Evolutionary conservation across 2,888 invertebrate species (phyloP), one percentile per base, ranked within the genome.

Genomic region (Dichetophora obliterata): DNA sequence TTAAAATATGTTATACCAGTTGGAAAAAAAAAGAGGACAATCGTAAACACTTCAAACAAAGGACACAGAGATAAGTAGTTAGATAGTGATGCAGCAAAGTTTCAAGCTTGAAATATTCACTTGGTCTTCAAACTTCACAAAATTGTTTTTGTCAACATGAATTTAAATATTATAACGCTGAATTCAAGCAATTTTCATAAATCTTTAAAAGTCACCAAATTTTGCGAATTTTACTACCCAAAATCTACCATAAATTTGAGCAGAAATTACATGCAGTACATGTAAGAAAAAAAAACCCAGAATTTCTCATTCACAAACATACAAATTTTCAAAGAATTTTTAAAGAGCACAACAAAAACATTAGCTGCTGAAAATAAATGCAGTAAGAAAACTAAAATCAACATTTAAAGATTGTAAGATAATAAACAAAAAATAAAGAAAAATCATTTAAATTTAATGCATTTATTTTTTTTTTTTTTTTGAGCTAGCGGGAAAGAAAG

Each of bases 271-370:
- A 43, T 11, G 11, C 43, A 43, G 43, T 11, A 11, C 2, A 43
- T 14, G 14, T 43, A 43, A 43, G 14, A 43, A 59, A 59, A 27
- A 59, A 11, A 59, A 59, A 59, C 2, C 22, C 14, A 34, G 37
- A 63, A n/a, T n/a, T 6, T 50, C 68, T 68, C 68, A 68, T 68
- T 68, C 68, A 68, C 50, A 50, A 68, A 43, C 14, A 43, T 11
- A 1, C 43, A 43, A 43, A 43, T 43, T 11, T 11, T 43, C 27
- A n/a, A 27, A 0, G n/a, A n/a, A n/a, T n/a, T n/a, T n/a, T n/a
- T n/a, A 63, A 22, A 27, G 3, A 48, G 9, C 16, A n/a, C n/a
- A n/a, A n/a, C 22, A 68, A 27, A 22, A 50, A n/a, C 48, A 48
- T 24, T 27, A 50, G 27, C 50, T 68, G 68, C 63, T 27, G 34